A percentile compares a stretch with the other conserved stretches of the same genome.
Conservation (phyloP, 2,797 vertebrate genomes). For the Brachyrhaphis roseni region DNA sequence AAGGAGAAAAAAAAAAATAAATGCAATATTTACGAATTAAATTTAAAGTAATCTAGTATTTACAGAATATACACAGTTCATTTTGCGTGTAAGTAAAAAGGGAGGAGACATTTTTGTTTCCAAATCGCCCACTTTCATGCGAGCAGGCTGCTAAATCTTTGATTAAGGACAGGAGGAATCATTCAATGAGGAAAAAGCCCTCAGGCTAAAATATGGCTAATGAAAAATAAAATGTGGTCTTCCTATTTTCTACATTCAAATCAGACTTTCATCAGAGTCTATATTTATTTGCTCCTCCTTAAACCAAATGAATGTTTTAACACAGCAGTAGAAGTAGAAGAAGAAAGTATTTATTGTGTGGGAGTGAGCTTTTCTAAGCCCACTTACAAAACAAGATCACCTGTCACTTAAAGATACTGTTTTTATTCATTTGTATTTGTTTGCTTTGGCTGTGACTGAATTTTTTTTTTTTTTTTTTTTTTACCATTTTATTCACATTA, state of each 20-base stretch:
- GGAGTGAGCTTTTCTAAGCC: too few species aligned
- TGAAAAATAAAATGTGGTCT: constrained; percentile 25
- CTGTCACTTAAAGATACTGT: neutral
- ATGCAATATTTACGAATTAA: neutral
- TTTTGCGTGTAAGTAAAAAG: neutral
- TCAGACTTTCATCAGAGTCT: neutral
- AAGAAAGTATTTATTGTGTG: too few species aligned
- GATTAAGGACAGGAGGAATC: constrained; percentile 36
- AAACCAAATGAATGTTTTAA: neutral
- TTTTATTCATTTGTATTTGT: neutral
- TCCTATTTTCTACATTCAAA: neutral
- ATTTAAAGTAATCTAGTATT: neutral
- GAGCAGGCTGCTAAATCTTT: constrained; percentile 31
- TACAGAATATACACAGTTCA: neutral
- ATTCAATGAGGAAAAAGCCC: constrained; percentile 24
- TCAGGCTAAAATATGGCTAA: constrained; percentile 42
- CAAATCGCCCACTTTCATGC: constrained; percentile 6
- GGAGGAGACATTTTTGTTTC: neutral
- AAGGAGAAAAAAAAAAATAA: neutral
- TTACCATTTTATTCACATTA: neutral
- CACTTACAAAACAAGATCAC: too few species aligned
- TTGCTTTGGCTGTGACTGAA: too few species aligned
- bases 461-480: too few species aligned
- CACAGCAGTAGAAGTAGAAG: neutral
- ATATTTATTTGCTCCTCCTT: neutral